Base-by-base conservation (phyloP, 1,140 invertebrate species). In the Dendrolimus punctatus region DNA sequence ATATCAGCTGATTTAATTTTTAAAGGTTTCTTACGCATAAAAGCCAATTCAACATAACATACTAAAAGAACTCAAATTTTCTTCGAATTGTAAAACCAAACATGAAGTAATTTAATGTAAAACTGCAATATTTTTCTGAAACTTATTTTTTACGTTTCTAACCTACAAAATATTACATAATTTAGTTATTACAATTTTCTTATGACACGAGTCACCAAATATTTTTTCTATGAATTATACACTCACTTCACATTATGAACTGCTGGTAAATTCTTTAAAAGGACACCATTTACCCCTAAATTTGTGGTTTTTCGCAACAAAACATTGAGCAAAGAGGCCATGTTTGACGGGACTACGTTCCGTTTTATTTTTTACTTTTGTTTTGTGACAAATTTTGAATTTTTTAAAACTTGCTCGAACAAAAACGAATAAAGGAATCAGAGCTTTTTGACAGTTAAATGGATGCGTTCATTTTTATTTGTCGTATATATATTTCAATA, bases 221-320 rank as follows among this genome's bases (percentile, higher is more conserved):
- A 38, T 37, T 40, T 58, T 44, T 51, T 51, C 48, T 37, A 36
- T 55, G 42, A 43, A 49, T 62, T 37, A n/a, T 39, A 37, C 56
- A 80, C 82, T 87, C 60, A 87, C 85, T 83, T 85, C 57, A 79
- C 80, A 84, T 84, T 87, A 53, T 80, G 70, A 66, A 80, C 59
- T 37, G 80, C 81, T 44, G 85, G 85, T 59, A 84, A 60, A 68
- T 82, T 82, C 49, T 72, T 71, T 50, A 83, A 61, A 46, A 87
- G 60, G 8, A 62, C 67, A 36, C 66, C 72, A 9, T 61, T 67
- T 62, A 73, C 64, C n/a, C 64, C 66, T 43, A 80, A 72, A 80
- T 79, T 79, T 49, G 66, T 44, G 10, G 76, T 75, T 82, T 85
- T 87, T 79, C 82, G 76, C 68, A 87, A 58, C 75, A 85, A 79